Base-by-base conservation (phyloP, 2,797 vertebrate genomes). In the Nyctibius grandis region DNA sequence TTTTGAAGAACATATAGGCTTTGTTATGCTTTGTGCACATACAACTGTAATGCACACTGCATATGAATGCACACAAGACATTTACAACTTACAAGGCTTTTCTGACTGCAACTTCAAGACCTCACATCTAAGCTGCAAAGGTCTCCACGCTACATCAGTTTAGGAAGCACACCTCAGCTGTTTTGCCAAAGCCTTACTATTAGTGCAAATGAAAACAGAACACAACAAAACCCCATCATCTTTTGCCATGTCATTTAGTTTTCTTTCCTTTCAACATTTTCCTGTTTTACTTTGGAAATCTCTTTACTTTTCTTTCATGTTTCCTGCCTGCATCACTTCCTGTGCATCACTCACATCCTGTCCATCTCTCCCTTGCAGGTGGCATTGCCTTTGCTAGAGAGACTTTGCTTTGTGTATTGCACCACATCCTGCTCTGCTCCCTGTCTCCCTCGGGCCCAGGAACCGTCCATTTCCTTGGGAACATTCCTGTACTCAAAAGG, bases 251-350 rank as follows among this genome's bases (percentile, higher is more conserved):
- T 95, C 81, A 92, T 81, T 92, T 69, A 83, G 15, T 63, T 84
- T 91, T 94, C 57, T 28, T 72, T 60, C 48, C 61, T 85, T 93
- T 92, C 85, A 92, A 67, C 17, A 53, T 91, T 95, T 96, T 96
- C 96, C 96, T 97, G 96, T 93, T 96, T 96, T 94, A 93, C 60
- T 96, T 85, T 93, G 53, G 64, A 96, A 89, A 91, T 65, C 75
- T 94, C 72, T 85, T 88, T 68, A 68, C 72, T 94, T n/a, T 57
- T 57, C 29, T 93, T 89, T 92, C 93, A 85, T 38, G 45, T 80
- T 96, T 97, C 96, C 96, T 96, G 88, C 86, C 65, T 64, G 88
- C 91, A 95, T 97, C 93, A 93, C 91, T 96, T 97, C 96, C 96
- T 95, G 80, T 93, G 80, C 86, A 96, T 95, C 95, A 96, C 47